Evolutionary conservation across 2,888 invertebrate genomes (phyloP).

Genomic region (Aquatica leii): DNA sequence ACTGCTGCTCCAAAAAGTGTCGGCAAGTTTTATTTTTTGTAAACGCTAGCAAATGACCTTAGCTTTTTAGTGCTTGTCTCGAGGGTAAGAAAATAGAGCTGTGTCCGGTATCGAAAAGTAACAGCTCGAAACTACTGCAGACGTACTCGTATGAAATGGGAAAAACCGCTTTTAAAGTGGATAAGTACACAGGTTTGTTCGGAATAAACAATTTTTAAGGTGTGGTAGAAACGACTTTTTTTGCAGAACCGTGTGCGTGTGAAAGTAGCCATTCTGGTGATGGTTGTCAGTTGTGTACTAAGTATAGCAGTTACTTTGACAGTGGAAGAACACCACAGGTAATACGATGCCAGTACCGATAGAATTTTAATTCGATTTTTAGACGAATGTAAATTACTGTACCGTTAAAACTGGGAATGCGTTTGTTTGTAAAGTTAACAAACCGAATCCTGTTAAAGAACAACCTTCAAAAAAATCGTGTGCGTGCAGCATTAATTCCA

Average conservation of each 20-base stretch:
- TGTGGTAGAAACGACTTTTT: background rate
- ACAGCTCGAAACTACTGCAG: background rate
- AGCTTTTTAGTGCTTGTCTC: slow-evolving; percentile 6
- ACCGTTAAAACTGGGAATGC: background rate
- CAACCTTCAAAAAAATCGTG: background rate
- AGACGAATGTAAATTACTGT: background rate
- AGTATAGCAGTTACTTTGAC: slow-evolving; percentile 47
- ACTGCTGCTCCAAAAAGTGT: slow-evolving; percentile 30
- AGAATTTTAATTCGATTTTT: background rate
- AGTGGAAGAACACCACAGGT: background rate
- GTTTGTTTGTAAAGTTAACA: background rate
- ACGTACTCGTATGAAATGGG: background rate
- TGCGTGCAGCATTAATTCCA: background rate
- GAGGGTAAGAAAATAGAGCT: background rate
- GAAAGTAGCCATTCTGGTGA: slow-evolving; percentile 32
- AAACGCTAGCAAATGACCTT: background rate
- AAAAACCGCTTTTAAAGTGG: background rate
- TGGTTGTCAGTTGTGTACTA: slow-evolving; percentile 45
- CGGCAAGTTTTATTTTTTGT: slow-evolving; percentile 21
- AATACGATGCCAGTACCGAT: background rate
- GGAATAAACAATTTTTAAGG: background rate
- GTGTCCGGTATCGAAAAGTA: background rate
- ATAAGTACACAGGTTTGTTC: background rate
- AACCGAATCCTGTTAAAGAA: background rate
- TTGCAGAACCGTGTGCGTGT: slow-evolving; percentile 25